Percentiles rank a stretch among this genome's conserved stretches.
phyloP scores from a whole-genome alignment of 1,140 invertebrate genomes.

The Hydropsyche tenuis region DNA sequence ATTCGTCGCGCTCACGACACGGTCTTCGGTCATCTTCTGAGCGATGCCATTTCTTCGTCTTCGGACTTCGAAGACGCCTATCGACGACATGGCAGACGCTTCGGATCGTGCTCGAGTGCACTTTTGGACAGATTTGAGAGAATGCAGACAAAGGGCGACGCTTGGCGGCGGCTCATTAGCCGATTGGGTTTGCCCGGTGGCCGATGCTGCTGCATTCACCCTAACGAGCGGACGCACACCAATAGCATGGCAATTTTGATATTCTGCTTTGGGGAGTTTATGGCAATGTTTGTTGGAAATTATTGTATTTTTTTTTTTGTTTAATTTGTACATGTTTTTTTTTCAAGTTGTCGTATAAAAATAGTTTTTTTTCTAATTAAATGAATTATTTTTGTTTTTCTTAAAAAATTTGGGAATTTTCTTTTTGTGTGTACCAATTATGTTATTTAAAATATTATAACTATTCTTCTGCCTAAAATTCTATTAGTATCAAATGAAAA shows the following conservation, averaged over 20 bases:
- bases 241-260: conserved; percentile 22
- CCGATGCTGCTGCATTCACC: conserved; percentile 17
- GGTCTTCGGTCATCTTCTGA: too few species aligned
- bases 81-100: not conserved
- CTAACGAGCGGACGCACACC: conserved; percentile 20
- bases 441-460: too few species aligned
- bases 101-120: not conserved
- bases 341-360: too few species aligned
- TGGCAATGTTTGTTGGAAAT: too few species aligned
- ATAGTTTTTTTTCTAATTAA: not conserved
- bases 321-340: too few species aligned
- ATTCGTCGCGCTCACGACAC: too few species aligned
- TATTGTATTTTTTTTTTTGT: too few species aligned
- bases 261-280: too few species aligned
- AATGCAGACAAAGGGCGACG: conserved; percentile 20
- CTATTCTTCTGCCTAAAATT: too few species aligned
- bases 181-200: conserved; percentile 44
- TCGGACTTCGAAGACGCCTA: not conserved
- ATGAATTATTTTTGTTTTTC: not conserved
- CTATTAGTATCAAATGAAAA: too few species aligned
- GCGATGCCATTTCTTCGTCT: too few species aligned
- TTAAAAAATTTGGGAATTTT: not conserved
- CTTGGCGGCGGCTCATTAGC: conserved; percentile 43
- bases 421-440: too few species aligned
- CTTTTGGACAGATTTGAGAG: not conserved